Percentiles rank a stretch among this genome's conserved stretches.
phyloP scores from a whole-genome alignment of 1,140 invertebrate species.

The Trichogramma pretiosum region DNA sequence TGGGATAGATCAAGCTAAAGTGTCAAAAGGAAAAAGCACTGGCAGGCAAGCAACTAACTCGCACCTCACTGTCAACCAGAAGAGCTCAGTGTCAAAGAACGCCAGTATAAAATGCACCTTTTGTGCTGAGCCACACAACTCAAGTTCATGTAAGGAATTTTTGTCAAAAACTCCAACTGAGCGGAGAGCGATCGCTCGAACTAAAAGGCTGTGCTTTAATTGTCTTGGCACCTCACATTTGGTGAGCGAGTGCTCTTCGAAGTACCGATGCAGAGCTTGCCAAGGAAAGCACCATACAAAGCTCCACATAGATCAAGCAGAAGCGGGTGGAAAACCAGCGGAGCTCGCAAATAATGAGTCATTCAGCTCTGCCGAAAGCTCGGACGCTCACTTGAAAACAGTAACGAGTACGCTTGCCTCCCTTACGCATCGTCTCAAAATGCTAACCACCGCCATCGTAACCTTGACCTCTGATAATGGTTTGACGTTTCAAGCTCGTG shows the following conservation, averaged over 20 bases:
- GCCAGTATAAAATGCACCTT: neutral
- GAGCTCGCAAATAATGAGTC: neutral
- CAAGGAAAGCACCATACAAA: neutral
- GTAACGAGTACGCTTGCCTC: neutral
- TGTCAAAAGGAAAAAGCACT: neutral
- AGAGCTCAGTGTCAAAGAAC: neutral
- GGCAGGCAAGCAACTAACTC: neutral
- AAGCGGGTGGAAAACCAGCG: neutral
- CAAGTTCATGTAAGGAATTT: neutral
- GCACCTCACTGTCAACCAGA: neutral
- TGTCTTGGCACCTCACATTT: neutral
- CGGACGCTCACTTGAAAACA: neutral
- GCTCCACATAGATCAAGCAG: neutral
- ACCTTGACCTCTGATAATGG: neutral
- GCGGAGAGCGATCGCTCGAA: neutral
- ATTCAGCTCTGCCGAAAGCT: neutral
- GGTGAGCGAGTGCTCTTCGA: neutral
- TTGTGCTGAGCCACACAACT: neutral
- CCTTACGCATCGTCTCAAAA: neutral
- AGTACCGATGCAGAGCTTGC: neutral
- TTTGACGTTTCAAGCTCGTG: neutral
- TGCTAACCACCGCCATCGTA: neutral
- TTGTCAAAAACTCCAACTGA: neutral
- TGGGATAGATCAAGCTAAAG: neutral
- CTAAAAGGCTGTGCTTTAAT: neutral